Conservation (phyloP, 2,888 invertebrate genomes). For the Xestia xanthographa region DNA sequence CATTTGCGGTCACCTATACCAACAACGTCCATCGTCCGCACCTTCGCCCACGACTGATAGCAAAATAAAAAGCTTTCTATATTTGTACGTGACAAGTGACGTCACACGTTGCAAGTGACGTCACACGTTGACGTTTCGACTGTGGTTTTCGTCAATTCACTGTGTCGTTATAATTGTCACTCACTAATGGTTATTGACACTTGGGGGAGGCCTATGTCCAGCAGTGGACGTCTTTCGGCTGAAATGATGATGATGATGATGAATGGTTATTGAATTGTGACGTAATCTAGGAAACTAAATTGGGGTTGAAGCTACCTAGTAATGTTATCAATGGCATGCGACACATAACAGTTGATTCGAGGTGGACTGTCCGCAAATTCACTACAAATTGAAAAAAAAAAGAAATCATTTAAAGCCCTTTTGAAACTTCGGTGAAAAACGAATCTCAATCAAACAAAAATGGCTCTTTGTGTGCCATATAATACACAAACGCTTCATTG, state of each 20-base stretch:
- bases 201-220: too few species aligned
- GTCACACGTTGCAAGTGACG: neutral
- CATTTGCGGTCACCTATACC: conserved; percentile 39
- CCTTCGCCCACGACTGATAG: conserved; percentile 16
- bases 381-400: neutral
- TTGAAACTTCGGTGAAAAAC: neutral
- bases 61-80: conserved; percentile 29
- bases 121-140: conserved; percentile 42
- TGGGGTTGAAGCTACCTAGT: neutral
- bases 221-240: too few species aligned
- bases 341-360: neutral
- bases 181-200: too few species aligned
- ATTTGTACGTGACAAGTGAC: conserved; percentile 35
- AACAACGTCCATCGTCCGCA: conserved; percentile 4
- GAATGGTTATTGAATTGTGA: conserved; percentile 43
- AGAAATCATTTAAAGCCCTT: too few species aligned
- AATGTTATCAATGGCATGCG: neutral
- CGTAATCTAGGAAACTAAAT: conserved; percentile 9
- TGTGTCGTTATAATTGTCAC: conserved; percentile 33
- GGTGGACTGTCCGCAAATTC: neutral
- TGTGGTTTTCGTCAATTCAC: conserved; percentile 40
- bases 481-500: conserved; percentile 36
- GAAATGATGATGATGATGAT: too few species aligned
- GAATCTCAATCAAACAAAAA: neutral
- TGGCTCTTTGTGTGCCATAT: conserved; percentile 15